Percentiles rank a stretch among this genome's conserved stretches.
These are phyloP conservation scores for Apostichopus leukothele DNA, from an alignment of 53 echinoderm and acorn worm genomes.

Conservation along the genomic window DNA sequence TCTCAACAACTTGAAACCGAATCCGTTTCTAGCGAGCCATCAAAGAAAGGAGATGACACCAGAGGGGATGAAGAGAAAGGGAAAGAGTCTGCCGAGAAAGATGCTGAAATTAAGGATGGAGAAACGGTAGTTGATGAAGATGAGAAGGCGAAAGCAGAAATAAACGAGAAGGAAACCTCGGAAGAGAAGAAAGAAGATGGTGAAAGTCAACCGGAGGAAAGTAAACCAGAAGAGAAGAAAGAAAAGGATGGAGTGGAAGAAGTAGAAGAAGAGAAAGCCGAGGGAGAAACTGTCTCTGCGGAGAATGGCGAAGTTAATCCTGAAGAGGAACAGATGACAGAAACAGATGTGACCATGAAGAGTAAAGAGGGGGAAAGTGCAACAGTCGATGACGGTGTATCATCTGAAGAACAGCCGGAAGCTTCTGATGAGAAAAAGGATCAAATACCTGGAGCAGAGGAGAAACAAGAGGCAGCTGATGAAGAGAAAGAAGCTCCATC, in stretches of 20 bases:
- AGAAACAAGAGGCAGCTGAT: background rate
- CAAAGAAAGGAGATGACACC: background rate
- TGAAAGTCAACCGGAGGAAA: background rate
- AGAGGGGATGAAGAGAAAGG: constrained; percentile 1
- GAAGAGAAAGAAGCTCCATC: background rate
- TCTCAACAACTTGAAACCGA: constrained; percentile 25
- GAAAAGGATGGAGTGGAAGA: background rate
- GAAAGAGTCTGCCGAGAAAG: background rate
- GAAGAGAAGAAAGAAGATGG: constrained; percentile 2
- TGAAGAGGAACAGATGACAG: constrained; percentile 32
- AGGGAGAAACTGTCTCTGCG: background rate
- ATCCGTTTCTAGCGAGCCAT: background rate
- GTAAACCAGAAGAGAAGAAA: background rate
- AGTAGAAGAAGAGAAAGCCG: background rate
- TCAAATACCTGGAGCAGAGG: background rate
- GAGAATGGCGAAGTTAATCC: background rate
- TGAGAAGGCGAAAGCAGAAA: constrained; percentile 6
- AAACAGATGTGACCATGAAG: constrained; percentile 23
- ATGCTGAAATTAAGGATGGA: background rate
- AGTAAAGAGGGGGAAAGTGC: background rate
- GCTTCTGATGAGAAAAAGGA: constrained; percentile 14
- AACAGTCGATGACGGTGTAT: background rate
- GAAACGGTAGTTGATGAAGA: background rate
- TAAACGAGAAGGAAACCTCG: background rate
- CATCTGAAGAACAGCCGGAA: background rate